Evolutionary conservation across 2,113 vertebrate species (phyloP).

Genomic region (Vireo altiloquus): DNA sequence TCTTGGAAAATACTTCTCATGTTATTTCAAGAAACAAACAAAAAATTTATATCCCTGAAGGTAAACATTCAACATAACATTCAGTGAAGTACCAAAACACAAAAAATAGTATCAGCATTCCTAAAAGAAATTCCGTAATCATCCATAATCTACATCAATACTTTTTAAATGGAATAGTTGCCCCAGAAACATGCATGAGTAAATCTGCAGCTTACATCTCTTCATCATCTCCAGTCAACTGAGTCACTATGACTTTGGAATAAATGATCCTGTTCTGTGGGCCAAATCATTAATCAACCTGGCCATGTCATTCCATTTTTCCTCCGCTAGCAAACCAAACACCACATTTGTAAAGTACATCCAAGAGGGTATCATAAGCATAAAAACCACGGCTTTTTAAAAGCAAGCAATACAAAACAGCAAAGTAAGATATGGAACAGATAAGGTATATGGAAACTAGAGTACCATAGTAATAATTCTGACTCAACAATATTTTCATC

Average conservation of each 20-base stretch:
- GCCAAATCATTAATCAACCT: constrained; percentile 28
- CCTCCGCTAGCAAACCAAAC: background rate
- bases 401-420: background rate
- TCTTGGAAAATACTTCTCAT: background rate
- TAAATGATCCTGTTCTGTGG: constrained; percentile 10
- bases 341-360: background rate
- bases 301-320: background rate
- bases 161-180: constrained; percentile 32
- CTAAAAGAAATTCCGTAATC: constrained; percentile 57
- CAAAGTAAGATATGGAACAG: background rate
- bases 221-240: constrained; percentile 48
- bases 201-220: constrained; percentile 31
- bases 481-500: background rate
- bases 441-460: background rate
- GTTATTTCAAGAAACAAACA: background rate
- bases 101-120: background rate
- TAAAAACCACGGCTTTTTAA: background rate
- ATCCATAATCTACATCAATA: constrained; percentile 33
- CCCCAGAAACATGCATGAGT: constrained; percentile 21
- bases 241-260: constrained; percentile 5
- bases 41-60: background rate
- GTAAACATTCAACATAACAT: background rate
- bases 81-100: background rate
- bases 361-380: background rate
- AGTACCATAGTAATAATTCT: background rate